A percentile compares a stretch with the other conserved stretches of the same genome.
Evolutionary conservation across 1,140 invertebrate species (phyloP).

Genomic region (Gonatopus flavifemur): DNA sequence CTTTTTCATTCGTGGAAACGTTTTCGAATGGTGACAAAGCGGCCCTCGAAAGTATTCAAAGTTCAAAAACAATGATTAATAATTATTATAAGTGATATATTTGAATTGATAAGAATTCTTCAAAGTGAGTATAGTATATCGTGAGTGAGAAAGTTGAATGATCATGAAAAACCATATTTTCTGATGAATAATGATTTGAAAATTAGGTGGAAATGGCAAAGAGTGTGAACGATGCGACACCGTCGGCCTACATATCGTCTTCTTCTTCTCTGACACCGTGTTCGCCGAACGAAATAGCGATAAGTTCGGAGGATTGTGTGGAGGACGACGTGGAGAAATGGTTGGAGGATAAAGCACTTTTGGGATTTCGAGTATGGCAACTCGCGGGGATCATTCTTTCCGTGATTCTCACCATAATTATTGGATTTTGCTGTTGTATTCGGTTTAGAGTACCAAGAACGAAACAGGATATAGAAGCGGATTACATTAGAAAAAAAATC

Average conservation of each 20-base stretch:
- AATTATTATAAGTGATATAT: no score
- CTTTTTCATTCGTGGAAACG: no score
- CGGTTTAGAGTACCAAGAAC: conserved; percentile 85
- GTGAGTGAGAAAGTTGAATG: no score
- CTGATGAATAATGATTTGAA: no score
- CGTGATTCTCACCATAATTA: conserved; percentile 54
- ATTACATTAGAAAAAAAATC: conserved; percentile 81
- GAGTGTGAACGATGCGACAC: conserved; percentile 16
- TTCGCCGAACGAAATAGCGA: conserved; percentile 29
- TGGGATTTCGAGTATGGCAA: conserved; percentile 52
- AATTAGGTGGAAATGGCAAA: no score
- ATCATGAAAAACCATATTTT: no score
- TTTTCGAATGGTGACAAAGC: no score
- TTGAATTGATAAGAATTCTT: no score
- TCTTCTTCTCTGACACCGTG: conserved; percentile 28
- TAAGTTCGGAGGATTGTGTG: conserved; percentile 28
- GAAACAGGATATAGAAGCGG: conserved; percentile 91
- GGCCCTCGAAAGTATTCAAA: no score
- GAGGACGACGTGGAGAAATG: conserved; percentile 39
- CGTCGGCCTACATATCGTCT: conserved; percentile 3
- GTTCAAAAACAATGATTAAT: no score
- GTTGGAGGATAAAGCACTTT: conserved; percentile 43
- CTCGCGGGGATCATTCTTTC: conserved; percentile 48
- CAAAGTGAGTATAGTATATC: no score
- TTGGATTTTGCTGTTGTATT: conserved; percentile 83